Evolutionary conservation across 1,140 invertebrate genomes (phyloP).

Genomic region (Dinoponera quadriceps): DNA sequence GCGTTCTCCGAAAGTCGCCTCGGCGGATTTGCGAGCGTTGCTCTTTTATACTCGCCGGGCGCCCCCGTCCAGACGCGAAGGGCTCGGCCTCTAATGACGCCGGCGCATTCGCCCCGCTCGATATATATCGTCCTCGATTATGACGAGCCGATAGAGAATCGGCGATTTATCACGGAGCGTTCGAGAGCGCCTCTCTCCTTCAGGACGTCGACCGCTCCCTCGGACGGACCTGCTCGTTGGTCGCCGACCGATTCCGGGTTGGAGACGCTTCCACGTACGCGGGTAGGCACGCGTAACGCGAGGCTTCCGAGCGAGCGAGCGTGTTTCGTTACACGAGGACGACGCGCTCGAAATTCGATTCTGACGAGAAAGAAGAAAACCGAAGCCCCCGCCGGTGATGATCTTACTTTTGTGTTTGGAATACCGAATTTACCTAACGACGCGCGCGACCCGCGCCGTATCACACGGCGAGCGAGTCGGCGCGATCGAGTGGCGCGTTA

Average conservation of each 20-base stretch:
- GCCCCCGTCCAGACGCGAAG: neutral
- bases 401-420: slow-evolving; percentile 71
- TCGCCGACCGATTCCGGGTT: slow-evolving; percentile 56
- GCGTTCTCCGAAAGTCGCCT: slow-evolving; percentile 23
- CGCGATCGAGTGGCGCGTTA: neutral
- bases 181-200: slow-evolving; percentile 41
- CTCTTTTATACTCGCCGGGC: neutral
- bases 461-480: neutral
- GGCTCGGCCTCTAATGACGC: slow-evolving; percentile 66
- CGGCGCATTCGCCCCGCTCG: slow-evolving; percentile 65
- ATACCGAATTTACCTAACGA: slow-evolving; percentile 71
- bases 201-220: slow-evolving; percentile 6
- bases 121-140: slow-evolving; percentile 69
- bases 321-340: slow-evolving; percentile 72
- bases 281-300: slow-evolving; percentile 71
- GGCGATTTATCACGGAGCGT: slow-evolving; percentile 69
- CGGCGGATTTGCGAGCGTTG: neutral
- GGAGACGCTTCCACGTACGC: slow-evolving; percentile 63
- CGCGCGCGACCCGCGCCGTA: neutral
- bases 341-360: slow-evolving; percentile 74
- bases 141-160: slow-evolving; percentile 68
- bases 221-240: slow-evolving; percentile 48
- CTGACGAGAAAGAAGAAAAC: slow-evolving; percentile 72
- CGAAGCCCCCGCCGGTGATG: slow-evolving; percentile 57
- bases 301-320: slow-evolving; percentile 63